phyloP scores from a whole-genome alignment of 2,113 vertebrate species.

The Piaya cayana region DNA sequence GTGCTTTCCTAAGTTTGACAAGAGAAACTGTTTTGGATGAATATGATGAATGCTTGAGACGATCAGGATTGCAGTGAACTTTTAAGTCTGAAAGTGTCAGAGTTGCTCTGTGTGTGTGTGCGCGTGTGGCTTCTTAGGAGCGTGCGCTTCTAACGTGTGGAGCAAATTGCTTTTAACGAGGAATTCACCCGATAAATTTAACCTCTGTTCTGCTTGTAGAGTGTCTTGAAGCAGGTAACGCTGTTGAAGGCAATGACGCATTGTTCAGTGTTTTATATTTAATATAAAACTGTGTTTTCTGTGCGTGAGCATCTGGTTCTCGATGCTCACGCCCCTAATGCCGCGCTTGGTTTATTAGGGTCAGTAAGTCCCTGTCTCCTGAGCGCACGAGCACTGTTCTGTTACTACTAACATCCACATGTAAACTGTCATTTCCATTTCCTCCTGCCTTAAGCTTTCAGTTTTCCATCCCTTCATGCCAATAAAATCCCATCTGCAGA shows the following conservation, averaged over 20 bases:
- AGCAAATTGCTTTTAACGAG: neutral
- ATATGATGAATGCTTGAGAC: slow-evolving; percentile 35
- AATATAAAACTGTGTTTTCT: neutral
- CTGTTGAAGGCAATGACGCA: neutral
- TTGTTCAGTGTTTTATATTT: neutral
- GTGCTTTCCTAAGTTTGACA: slow-evolving; percentile 70
- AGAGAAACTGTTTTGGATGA: slow-evolving; percentile 3
- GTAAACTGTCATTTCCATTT: slow-evolving; percentile 59
- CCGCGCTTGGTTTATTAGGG: slow-evolving; percentile 20
- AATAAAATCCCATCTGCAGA: slow-evolving; percentile 60
- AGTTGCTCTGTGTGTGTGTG: neutral
- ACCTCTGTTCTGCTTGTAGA: slow-evolving; percentile 48
- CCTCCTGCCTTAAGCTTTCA: slow-evolving; percentile 55
- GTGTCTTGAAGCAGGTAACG: slow-evolving; percentile 42
- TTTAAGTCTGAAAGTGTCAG: neutral
- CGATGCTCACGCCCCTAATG: neutral
- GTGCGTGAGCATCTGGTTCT: neutral
- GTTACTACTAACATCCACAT: neutral
- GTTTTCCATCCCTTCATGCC: slow-evolving; percentile 62
- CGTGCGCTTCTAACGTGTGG: neutral
- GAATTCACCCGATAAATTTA: neutral
- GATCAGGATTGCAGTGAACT: neutral
- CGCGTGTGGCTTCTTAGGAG: neutral
- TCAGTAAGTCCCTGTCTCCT: slow-evolving; percentile 34
- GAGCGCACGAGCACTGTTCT: slow-evolving; percentile 49